These are phyloP conservation scores for Phylloscopus collybita DNA, from an alignment of 2,797 vertebrate species.

Conservation along the genomic window DNA sequence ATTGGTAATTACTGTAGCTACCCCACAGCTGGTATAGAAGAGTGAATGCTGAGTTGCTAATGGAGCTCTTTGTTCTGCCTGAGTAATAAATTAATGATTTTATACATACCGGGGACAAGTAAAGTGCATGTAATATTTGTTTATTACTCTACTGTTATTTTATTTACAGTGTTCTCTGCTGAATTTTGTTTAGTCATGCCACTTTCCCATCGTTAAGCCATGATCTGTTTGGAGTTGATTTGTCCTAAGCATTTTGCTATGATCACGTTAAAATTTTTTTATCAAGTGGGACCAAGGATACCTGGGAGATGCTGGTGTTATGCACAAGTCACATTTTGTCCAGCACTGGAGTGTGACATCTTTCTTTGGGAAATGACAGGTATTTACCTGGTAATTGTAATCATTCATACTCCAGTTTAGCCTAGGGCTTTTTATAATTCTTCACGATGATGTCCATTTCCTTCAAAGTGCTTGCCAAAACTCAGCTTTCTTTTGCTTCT, in stretches of 20 bases:
- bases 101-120: not conserved
- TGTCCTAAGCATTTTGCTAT: not conserved
- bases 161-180: not conserved
- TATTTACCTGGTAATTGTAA: not conserved
- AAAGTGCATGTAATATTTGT: not conserved
- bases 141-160: not conserved
- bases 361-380: not conserved
- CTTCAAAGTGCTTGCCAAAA: not conserved
- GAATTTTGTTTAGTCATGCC: not conserved
- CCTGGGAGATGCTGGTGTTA: not conserved
- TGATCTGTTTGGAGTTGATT: not conserved
- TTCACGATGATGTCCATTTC: not conserved
- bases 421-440: not conserved
- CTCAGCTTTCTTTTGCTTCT: not conserved
- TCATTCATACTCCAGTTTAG: not conserved
- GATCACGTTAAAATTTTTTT: not conserved
- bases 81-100: slow-evolving; percentile 16
- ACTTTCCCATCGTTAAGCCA: not conserved
- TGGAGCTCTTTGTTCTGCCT: not conserved
- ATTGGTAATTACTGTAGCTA: not conserved
- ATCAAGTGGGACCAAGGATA: not conserved
- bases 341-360: not conserved
- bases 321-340: not conserved
- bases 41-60: not conserved
- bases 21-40: not conserved